These are phyloP conservation scores for Micrasema minimum DNA, from an alignment of 1,140 invertebrate species.

Conservation along the genomic window DNA sequence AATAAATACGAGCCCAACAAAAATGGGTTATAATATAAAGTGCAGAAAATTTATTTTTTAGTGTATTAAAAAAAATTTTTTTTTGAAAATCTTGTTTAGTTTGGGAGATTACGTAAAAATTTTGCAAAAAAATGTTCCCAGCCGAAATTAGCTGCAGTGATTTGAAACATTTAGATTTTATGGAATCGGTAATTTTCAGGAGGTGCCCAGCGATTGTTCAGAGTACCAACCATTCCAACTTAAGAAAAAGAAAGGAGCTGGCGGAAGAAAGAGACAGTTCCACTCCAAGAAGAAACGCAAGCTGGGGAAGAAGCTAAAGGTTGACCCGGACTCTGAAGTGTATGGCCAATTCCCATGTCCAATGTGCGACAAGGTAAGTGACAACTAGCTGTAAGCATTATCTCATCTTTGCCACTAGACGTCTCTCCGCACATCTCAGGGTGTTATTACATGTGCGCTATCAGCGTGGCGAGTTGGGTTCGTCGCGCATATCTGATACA, in stretches of 20 bases:
- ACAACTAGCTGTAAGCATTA: neutral
- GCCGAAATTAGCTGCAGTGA: no score
- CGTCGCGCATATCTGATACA: neutral
- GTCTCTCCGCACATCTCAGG: neutral
- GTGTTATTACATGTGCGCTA: neutral
- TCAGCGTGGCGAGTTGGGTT: neutral
- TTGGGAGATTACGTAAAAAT: neutral
- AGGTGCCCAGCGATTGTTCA: conserved; percentile 15
- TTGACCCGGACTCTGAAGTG: neutral
- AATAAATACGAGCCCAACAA: no score
- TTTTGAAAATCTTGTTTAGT: neutral
- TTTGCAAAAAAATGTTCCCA: neutral
- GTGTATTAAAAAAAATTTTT: neutral
- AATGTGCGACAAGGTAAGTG: conserved; percentile 12
- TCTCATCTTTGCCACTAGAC: neutral
- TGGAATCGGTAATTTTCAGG: neutral
- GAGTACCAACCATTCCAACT: conserved; percentile 14
- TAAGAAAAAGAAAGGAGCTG: conserved; percentile 11
- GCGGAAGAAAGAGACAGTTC: conserved; percentile 12
- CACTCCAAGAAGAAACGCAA: conserved; percentile 17
- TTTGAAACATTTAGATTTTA: no score
- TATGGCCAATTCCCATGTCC: conserved; percentile 21
- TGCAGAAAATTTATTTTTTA: no score
- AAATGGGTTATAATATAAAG: no score
- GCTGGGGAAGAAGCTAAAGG: neutral